Evolutionary conservation across 1,140 invertebrate genomes (phyloP).

Genomic region (Zaprionus taronus): DNA sequence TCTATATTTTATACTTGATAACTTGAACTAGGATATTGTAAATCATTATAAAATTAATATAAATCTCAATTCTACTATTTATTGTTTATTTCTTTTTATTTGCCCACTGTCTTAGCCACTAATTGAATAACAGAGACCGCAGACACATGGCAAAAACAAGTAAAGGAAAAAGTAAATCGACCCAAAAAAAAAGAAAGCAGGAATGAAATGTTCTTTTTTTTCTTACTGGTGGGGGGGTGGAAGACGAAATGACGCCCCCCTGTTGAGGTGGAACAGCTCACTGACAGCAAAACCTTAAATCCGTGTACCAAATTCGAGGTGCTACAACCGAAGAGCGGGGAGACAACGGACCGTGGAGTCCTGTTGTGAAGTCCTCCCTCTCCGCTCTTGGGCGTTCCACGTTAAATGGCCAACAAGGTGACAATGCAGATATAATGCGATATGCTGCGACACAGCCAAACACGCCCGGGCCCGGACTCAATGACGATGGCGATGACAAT

Average conservation of each 20-base stretch:
- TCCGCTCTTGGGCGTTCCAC: constrained; percentile 36
- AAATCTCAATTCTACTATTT: neutral
- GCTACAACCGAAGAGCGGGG: neutral
- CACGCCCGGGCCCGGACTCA: constrained; percentile 29
- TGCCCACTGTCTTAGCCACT: constrained; percentile 36
- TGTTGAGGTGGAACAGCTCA: constrained; percentile 2
- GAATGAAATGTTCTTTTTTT: constrained; percentile 23
- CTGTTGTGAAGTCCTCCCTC: neutral
- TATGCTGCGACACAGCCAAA: constrained; percentile 59
- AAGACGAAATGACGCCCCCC: neutral
- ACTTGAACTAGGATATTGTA: rapidly evolving
- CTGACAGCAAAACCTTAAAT: constrained; percentile 22
- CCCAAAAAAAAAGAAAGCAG: constrained; percentile 26
- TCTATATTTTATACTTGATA: no score
- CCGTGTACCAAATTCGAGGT: constrained; percentile 21
- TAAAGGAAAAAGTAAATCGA: constrained; percentile 41
- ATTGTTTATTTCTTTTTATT: neutral
- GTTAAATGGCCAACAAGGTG: constrained; percentile 80
- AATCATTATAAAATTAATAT: neutral
- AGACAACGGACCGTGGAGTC: neutral
- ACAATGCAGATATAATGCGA: constrained; percentile 80
- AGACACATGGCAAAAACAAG: constrained; percentile 4
- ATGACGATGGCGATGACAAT: constrained; percentile 39
- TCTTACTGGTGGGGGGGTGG: constrained; percentile 1
- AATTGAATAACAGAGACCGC: constrained; percentile 56